Percentiles rank a stretch among this genome's conserved stretches.
phyloP scores from a whole-genome alignment of 2,797 vertebrate species.

The Phataginus tricuspis region DNA sequence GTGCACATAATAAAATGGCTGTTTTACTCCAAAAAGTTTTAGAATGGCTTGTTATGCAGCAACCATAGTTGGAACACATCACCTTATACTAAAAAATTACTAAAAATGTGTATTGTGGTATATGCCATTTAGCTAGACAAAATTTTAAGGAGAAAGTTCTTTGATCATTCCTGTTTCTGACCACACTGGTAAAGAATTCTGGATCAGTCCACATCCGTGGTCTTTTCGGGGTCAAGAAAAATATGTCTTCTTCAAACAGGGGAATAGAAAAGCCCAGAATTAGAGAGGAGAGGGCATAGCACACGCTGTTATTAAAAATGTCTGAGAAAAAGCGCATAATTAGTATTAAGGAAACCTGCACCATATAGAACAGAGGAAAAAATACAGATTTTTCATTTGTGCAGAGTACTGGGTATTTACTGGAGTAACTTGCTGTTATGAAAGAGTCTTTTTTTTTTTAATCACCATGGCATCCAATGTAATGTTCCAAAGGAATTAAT shows the following conservation, averaged over 20 bases:
- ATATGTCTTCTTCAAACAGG: not conserved
- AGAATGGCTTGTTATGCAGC: not conserved
- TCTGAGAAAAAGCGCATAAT: slow-evolving; percentile 20
- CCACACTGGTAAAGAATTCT: not conserved
- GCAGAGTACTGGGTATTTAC: slow-evolving; percentile 38
- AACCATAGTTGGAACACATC: not conserved
- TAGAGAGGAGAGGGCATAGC: not conserved
- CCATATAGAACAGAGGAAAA: slow-evolving; percentile 47
- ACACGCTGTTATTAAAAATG: not conserved
- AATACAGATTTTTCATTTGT: slow-evolving; percentile 35
- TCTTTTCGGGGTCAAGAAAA: slow-evolving; percentile 5
- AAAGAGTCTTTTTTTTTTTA: slow-evolving; percentile 41
- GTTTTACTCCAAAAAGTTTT: not conserved
- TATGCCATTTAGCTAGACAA: not conserved
- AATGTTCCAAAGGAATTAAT: slow-evolving; percentile 79
- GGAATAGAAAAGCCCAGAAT: not conserved
- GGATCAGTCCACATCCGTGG: not conserved
- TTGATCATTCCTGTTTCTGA: not conserved
- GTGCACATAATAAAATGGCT: not conserved
- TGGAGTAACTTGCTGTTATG: slow-evolving; percentile 47
- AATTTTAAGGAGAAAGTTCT: not conserved
- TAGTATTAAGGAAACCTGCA: slow-evolving; percentile 41
- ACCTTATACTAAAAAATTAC: slow-evolving; percentile 14
- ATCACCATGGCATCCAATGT: slow-evolving; percentile 49
- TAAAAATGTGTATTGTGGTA: not conserved